Percentiles rank a stretch among this genome's conserved stretches.
These are phyloP conservation scores for Tychaedon coryphoeus DNA, from an alignment of 2,113 vertebrate genomes.

Conservation along the genomic window DNA sequence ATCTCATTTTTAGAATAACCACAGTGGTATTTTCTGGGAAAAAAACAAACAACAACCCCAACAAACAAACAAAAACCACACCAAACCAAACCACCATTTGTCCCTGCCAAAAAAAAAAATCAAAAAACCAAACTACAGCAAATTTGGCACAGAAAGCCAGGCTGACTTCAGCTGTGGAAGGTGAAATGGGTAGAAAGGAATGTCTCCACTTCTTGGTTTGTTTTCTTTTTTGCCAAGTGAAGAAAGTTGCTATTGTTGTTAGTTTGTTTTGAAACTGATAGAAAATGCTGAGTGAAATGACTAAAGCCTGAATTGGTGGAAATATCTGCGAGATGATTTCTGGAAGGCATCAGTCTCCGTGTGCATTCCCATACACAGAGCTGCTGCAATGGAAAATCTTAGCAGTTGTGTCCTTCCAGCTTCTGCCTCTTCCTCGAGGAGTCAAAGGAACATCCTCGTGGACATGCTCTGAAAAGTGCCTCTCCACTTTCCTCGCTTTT, in stretches of 20 bases:
- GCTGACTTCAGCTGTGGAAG: not conserved
- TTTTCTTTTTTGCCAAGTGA: not conserved
- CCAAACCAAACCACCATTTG: not conserved
- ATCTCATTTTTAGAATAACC: not conserved
- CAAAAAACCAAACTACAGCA: not conserved
- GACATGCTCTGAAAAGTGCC: not conserved
- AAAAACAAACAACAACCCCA: not conserved
- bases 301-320: constrained; percentile 43
- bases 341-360: not conserved
- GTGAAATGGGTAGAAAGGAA: constrained; percentile 3
- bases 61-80: not conserved
- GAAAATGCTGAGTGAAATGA: constrained; percentile 31
- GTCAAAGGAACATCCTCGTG: not conserved
- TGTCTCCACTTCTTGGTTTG: not conserved
- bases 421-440: not conserved
- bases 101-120: too few species aligned
- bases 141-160: not conserved
- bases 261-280: constrained; percentile 46
- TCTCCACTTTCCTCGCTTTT: not conserved
- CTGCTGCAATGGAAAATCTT: constrained; percentile 17
- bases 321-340: constrained; percentile 32
- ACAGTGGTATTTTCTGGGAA: not conserved
- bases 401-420: not conserved
- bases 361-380: not conserved
- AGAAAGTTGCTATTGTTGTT: constrained; percentile 51